phyloP scores from a whole-genome alignment of 1,140 invertebrate genomes.

The Drosophila suzukii region DNA sequence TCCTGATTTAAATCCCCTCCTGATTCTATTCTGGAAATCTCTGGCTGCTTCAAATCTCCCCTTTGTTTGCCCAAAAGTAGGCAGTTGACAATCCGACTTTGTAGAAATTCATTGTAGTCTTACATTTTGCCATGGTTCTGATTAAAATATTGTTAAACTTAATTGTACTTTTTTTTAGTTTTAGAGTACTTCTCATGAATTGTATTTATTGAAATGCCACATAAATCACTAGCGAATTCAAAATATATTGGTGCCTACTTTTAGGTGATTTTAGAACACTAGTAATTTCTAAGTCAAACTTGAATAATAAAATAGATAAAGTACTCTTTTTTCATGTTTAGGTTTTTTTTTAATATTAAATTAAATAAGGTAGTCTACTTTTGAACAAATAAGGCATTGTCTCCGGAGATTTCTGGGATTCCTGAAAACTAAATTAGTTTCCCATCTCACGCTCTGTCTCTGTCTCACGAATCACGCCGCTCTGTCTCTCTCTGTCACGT shows the following conservation, averaged over 20 bases:
- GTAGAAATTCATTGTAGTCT: too few species aligned
- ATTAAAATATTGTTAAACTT: too few species aligned
- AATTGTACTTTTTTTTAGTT: too few species aligned
- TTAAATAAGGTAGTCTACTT: neutral
- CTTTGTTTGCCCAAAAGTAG: neutral
- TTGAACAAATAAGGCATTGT: neutral
- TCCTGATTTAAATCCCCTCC: neutral
- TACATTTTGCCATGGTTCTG: too few species aligned
- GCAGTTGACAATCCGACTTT: too few species aligned
- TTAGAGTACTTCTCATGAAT: too few species aligned
- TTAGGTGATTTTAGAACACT: too few species aligned
- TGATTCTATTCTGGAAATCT: conserved; percentile 5
- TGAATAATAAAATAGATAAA: too few species aligned
- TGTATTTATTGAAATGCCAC: too few species aligned
- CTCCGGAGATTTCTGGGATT: conserved; percentile 12
- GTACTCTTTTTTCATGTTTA: too few species aligned
- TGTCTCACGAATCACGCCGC: conserved; percentile 18
- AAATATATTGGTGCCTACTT: neutral
- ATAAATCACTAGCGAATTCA: too few species aligned
- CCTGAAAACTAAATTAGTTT: conserved; percentile 25
- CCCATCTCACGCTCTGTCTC: conserved; percentile 26
- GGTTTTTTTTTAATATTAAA: neutral
- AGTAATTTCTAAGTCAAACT: too few species aligned
- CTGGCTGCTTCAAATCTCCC: neutral
- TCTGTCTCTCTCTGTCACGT: conserved; percentile 28